Conservation (phyloP, 2,113 vertebrate species). For the Nothocercus nigrocapillus region DNA sequence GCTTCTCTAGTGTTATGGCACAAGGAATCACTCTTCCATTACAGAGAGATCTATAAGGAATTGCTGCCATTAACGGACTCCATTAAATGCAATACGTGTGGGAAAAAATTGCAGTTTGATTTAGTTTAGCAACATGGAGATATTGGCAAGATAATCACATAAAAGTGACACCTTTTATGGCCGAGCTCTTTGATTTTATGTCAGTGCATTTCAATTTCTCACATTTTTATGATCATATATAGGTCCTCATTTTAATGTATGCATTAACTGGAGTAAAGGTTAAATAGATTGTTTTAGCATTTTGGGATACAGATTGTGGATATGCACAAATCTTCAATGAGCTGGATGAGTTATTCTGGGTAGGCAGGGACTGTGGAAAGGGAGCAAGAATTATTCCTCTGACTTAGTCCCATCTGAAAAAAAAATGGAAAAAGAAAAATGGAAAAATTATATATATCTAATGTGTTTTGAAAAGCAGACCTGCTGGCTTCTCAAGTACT, state of each 20-base stretch:
- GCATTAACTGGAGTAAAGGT: constrained; percentile 80
- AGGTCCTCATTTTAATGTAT: constrained; percentile 76
- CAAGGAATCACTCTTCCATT: constrained; percentile 69
- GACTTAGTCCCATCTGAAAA: not conserved
- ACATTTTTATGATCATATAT: constrained; percentile 80
- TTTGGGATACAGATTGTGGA: constrained; percentile 61
- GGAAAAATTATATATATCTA: not conserved
- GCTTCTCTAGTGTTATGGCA: constrained; percentile 49
- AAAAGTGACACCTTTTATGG: constrained; percentile 82
- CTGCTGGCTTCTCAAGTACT: not conserved
- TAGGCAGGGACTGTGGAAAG: not conserved
- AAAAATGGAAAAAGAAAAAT: not conserved
- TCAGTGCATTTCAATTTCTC: constrained; percentile 80
- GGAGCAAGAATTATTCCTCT: not conserved
- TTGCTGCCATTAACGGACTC: constrained; percentile 78
- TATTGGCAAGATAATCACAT: constrained; percentile 87
- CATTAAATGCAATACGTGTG: constrained; percentile 82
- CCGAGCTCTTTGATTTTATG: constrained; percentile 84
- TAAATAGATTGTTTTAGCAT: constrained; percentile 80
- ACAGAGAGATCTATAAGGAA: constrained; percentile 76
- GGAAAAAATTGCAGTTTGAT: constrained; percentile 84
- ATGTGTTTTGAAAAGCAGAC: not conserved
- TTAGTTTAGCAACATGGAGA: constrained; percentile 80
- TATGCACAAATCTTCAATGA: constrained; percentile 47
- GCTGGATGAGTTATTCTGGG: constrained; percentile 52